Evolutionary conservation across 2,888 invertebrate species (phyloP), one percentile per base, ranked within the genome.

Genomic region (Eristalis pertinax): DNA sequence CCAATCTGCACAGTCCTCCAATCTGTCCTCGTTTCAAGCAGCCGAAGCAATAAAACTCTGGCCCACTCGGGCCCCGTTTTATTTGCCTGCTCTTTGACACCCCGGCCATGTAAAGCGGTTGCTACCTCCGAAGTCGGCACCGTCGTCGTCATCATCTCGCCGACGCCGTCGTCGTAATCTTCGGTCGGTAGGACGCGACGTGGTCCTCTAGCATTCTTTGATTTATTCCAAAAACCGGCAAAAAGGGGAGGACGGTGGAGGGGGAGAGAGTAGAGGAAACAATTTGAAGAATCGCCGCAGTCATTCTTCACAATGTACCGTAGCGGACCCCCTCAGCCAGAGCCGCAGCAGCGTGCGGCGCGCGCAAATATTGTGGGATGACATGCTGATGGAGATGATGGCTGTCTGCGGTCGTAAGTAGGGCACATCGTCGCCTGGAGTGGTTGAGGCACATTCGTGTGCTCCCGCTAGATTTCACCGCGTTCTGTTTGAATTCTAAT

Each of bases 31-130:
- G 56, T 75, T 83, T 67, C 41, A 62, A 73, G 26, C 62, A 72
- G 32, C 82, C 76, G 41, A 62, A 26, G 56, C 13, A 29, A 58
- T 43, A 72, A 35, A 60, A 79, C 38, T 81, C 82, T 65, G 38
- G 75, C 41, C 43, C 75, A 58, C 24, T 24, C 29, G 24, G n/a
- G 19, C 32, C 62, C 35, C 22, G 26, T 64, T 73, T 68, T 72
- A 76, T 83, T 79, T 73, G 75, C 64, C 79, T 87, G 86, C 72
- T 79, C 83, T 87, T 87, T 87, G 87, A 87, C 84, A 87, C 79
- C 38, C 63, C 50, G 75, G 63, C 22, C 68, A 72, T 83, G 83
- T 69, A 83, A 81, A 81, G 60, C 58, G 56, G 41, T 62, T 70
- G 70, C 73, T 70, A 50, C 43, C 43, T 4, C 43, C 43, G 43